Base-by-base conservation (phyloP, 2,113 vertebrate genomes). In the Petrocephalus zakoni region DNA sequence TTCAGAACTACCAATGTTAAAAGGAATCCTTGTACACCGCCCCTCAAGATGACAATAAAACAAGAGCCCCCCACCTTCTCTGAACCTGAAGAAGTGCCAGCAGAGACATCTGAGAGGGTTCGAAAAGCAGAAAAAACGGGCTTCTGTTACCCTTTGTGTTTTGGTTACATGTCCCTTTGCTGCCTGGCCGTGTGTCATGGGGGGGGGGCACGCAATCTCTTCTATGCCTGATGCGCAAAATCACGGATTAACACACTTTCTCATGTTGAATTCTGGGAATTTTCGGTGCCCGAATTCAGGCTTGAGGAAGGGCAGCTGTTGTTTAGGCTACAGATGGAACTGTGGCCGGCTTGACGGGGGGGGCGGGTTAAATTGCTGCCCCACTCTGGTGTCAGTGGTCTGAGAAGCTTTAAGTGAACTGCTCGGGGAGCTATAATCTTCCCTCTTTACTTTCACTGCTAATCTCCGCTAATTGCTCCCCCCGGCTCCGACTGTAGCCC, bases 191-290 rank as follows among this genome's bases (percentile, higher is more conserved):
- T 51, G 46, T 29, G 49, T 85, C 46, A 37, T 8, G 19, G 72
- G 72, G 72, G 25, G 10, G 49, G 22, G 7, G 15, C 11, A 52
- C 22, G 49, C 82, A 52, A 85, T 85, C 11, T 85, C 46, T 52
- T 22, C 52, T 85, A 52, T 52, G 82, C n/a, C 82, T 5, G 49
- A 25, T 13, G 82, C 22, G 46, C 22, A 15, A 84, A 85, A 49
- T 85, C 82, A 85, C 49, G 82, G 82, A 85, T 85, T 85, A 85
- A 85, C 82, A 85, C 46, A 49, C 49, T 85, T 85, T 85, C 34
- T 52, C 82, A 46, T 51, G 82, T 51, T 49, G 82, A 51, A 85
- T 85, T 49, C 49, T 52, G 82, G 82, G 49, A 85, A 52, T 83
- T 78, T 85, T 85, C 49, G 49, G 9, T 52, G 46, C 4, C 46